Conservation (phyloP, 1,140 invertebrate species). For the Philaenus spumarius region DNA sequence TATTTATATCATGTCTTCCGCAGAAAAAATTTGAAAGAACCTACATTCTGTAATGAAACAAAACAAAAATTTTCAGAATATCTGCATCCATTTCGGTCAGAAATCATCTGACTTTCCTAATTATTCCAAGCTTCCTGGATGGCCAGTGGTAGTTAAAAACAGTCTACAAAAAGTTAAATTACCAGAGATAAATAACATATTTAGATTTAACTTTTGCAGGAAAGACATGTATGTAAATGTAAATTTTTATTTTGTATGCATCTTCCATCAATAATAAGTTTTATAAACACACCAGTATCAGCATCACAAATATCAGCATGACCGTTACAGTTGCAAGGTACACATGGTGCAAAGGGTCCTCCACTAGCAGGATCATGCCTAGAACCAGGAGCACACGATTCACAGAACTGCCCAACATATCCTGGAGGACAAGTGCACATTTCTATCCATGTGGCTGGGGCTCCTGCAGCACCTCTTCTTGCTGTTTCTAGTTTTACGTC, state of each 20-base stretch:
- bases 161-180: not conserved
- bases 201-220: not conserved
- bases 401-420: conserved; percentile 93
- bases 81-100: too few relatives aligned
- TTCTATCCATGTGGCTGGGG: conserved; percentile 86
- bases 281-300: conserved; percentile 65
- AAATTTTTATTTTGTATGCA: not conserved
- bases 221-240: not conserved
- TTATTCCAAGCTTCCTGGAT: too few relatives aligned
- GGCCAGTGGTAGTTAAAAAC: not conserved
- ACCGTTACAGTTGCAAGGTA: conserved; percentile 92
- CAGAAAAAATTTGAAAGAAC: too few relatives aligned
- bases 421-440: conserved; percentile 88
- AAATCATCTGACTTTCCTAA: too few relatives aligned
- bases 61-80: too few relatives aligned
- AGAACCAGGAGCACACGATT: conserved; percentile 91
- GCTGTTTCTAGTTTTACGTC: conserved; percentile 84
- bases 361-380: conserved; percentile 84
- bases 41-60: too few relatives aligned
- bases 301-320: conserved; percentile 95
- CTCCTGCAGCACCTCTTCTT: conserved; percentile 66
- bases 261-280: too few relatives aligned
- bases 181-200: not conserved
- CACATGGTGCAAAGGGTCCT: conserved; percentile 86
- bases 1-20: too few relatives aligned